Evolutionary conservation across 2,113 vertebrate genomes (phyloP).

Genomic region (Ictidomys tridecemlineatus): DNA sequence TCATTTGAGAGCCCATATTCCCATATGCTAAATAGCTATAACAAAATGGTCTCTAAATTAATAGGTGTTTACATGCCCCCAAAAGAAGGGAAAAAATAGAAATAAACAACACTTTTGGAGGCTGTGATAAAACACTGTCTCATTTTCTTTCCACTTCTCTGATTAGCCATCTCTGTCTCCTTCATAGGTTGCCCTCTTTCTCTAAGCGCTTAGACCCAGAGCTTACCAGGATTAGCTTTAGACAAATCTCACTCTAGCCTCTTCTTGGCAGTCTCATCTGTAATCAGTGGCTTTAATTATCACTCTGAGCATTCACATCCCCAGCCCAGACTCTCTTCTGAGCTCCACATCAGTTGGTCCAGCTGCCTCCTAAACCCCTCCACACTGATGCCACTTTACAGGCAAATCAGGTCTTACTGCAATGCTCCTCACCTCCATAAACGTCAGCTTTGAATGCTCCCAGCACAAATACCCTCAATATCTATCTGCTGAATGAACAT

Average conservation of each 20-base stretch:
- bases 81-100: neutral
- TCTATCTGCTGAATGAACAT: neutral
- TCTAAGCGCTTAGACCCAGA: neutral
- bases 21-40: neutral
- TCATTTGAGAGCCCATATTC: neutral
- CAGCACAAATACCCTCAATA: neutral
- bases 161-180: neutral
- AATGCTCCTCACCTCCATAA: neutral
- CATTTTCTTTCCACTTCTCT: neutral
- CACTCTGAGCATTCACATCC: neutral
- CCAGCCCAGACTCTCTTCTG: neutral
- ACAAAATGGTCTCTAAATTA: constrained; percentile 24
- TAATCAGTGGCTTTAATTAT: neutral
- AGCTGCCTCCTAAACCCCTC: neutral
- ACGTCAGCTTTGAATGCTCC: neutral
- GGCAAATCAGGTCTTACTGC: neutral
- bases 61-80: neutral
- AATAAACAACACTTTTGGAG: neutral
- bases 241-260: neutral
- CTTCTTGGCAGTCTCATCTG: neutral
- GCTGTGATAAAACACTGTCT: neutral
- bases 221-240: neutral
- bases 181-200: neutral
- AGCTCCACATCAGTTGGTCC: neutral
- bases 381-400: neutral